A percentile compares a stretch with the other conserved stretches of the same genome.
These are phyloP conservation scores for Antitype chi DNA, from an alignment of 2,888 invertebrate genomes.

Conservation along the genomic window DNA sequence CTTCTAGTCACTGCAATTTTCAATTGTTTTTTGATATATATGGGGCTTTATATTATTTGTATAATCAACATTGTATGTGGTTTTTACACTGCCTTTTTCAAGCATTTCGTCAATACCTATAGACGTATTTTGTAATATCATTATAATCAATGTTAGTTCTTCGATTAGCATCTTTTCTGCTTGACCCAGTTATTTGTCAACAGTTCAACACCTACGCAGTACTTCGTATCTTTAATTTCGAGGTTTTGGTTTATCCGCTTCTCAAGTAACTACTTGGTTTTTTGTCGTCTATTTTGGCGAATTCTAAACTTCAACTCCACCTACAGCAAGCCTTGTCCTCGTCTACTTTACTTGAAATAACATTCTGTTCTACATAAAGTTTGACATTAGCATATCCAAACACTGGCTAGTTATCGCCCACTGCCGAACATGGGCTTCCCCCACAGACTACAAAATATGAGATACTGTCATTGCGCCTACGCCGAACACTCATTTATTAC, in stretches of 20 bases:
- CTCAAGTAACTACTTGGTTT: neutral
- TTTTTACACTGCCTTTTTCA: neutral
- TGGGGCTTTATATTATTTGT: neutral
- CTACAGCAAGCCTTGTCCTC: constrained; percentile 44
- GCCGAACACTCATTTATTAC: constrained; percentile 15
- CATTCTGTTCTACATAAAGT: constrained; percentile 13
- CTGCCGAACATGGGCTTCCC: constrained; percentile 37
- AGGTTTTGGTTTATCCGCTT: neutral
- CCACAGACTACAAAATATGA: constrained; percentile 29
- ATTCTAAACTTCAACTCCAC: neutral
- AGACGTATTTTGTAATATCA: neutral
- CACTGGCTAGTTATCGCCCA: constrained; percentile 23
- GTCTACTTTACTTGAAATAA: neutral
- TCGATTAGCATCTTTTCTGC: neutral
- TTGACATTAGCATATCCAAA: constrained; percentile 21
- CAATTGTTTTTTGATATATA: too few relatives aligned
- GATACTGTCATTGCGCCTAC: constrained; percentile 32
- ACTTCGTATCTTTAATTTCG: neutral
- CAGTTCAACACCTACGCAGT: constrained; percentile 5
- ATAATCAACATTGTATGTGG: neutral
- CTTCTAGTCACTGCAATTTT: neutral
- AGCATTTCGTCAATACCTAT: neutral
- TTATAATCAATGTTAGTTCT: neutral
- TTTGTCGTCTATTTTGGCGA: neutral
- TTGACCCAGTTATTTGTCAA: constrained; percentile 16